A percentile compares a stretch with the other conserved stretches of the same genome.
Conservation (phyloP, 2,888 invertebrate genomes). For the Augochlorella aurata region DNA sequence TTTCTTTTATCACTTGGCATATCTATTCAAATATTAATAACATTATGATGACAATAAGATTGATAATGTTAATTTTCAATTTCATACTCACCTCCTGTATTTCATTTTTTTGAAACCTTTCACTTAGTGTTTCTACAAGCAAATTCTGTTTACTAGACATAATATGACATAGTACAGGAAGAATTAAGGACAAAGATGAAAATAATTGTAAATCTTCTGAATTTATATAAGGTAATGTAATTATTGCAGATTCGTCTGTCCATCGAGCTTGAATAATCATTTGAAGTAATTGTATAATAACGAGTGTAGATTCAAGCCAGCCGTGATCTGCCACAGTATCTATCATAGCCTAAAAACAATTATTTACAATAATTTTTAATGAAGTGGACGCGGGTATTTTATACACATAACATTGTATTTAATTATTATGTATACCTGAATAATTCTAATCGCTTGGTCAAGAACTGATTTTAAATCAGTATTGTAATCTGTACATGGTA, state of each 20-base stretch:
- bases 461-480: conserved; percentile 98
- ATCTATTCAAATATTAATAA: conserved; percentile 67
- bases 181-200: conserved; percentile 70
- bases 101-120: conserved; percentile 87
- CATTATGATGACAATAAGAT: neutral
- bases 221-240: conserved; percentile 90
- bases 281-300: conserved; percentile 91
- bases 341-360: conserved; percentile 92
- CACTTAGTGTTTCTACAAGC: conserved; percentile 85
- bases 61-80: neutral
- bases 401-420: neutral
- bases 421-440: conserved; percentile 86
- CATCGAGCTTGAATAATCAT: conserved; percentile 95
- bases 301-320: conserved; percentile 92
- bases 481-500: conserved; percentile 96
- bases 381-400: neutral
- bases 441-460: conserved; percentile 96
- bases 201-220: conserved; percentile 86
- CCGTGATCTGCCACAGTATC: conserved; percentile 95
- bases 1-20: conserved; percentile 74
- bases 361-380: neutral
- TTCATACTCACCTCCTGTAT: conserved; percentile 86
- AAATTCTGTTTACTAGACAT: conserved; percentile 85
- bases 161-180: conserved; percentile 85
- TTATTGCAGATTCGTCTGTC: conserved; percentile 89